Conservation (phyloP, 2,113 vertebrate genomes). For the Anguilla japonica region DNA sequence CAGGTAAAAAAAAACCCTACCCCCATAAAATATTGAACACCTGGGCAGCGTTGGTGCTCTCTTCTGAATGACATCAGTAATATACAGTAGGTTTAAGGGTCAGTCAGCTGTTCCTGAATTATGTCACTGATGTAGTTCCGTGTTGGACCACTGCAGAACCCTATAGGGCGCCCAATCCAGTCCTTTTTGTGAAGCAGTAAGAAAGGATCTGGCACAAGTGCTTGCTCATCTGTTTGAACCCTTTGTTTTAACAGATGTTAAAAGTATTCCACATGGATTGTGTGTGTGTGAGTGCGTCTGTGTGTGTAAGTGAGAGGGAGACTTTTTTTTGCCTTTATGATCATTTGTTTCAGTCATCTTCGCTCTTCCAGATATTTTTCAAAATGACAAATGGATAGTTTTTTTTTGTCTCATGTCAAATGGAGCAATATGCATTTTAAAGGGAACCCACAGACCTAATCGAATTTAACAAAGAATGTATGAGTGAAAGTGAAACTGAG, state of each 20-base stretch:
- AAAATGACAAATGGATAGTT: conserved; percentile 3
- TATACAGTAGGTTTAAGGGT: neutral
- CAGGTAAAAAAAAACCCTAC: neutral
- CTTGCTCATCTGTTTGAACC: conserved; percentile 37
- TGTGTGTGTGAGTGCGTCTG: conserved; percentile 7
- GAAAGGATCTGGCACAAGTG: conserved; percentile 2
- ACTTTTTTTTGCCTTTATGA: conserved; percentile 5
- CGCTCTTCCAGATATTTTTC: conserved; percentile 13
- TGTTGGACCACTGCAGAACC: neutral
- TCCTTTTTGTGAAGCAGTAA: neutral
- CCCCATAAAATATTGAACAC: neutral
- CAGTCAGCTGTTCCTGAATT: neutral
- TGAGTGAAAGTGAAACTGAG: conserved; percentile 22
- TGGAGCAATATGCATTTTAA: conserved; percentile 35
- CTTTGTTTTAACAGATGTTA: conserved; percentile 46
- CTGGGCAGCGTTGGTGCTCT: neutral
- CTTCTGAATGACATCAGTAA: neutral
- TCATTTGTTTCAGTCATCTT: conserved; percentile 13
- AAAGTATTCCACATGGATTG: conserved; percentile 30
- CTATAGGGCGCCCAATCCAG: neutral
- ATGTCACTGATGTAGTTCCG: neutral
- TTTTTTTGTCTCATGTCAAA: conserved; percentile 19
- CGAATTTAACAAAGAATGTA: conserved; percentile 34
- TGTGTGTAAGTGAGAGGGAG: neutral
- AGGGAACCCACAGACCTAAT: conserved; percentile 39